Base-by-base conservation (phyloP, 2,797 vertebrate genomes). In the Pipistrellus pygmaeus region DNA sequence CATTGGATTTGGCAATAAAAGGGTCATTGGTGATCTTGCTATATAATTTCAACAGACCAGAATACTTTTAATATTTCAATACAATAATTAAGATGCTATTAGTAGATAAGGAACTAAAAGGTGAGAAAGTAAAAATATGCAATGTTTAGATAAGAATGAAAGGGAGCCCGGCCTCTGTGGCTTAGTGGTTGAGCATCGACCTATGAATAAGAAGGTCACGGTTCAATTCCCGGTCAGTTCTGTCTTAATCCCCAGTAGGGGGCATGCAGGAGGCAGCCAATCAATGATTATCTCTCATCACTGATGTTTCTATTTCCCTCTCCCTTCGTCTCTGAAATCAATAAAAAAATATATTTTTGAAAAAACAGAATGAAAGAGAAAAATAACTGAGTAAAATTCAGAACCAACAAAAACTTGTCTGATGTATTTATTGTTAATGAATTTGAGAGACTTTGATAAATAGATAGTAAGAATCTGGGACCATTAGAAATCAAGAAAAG, bases 351-450 rank as follows among this genome's bases (percentile, higher is more conserved):
- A 41, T 41, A 41, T 41, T 60, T 57, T 57, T 25, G 10, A 60
- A 12, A 27, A 60, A 60, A 30, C n/a, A 89, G 44, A 77, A 89
- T 51, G 53, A 93, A 35, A 80, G n/a, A 55, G 48, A 87, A 91
- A 81, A 84, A 12, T 46, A 93, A 88, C 51, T 82, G 53, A 80
- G 17, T 53, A 80, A 66, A 25, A 93, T 69, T 85, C 60, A 73
- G 48, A 48, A 87, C 73, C 71, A 73, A 77, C 7, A 68, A n/a
- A 88, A 41, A 30, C 17, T 60, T 51, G 17, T 27, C 77, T 88
- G 53, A 86, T 96, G 76, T 60, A 30, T 38, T 76, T 89, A 80
- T 35, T 72, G 30, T 55, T 86, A 91, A 81, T 73, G 41, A 92
- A 80, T 30, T 64, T 35, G 68, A 91, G 14, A 85, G 51, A 81